These are phyloP conservation scores for Rhyacophila brunnea DNA, from an alignment of 1,140 invertebrate genomes.

Conservation along the genomic window DNA sequence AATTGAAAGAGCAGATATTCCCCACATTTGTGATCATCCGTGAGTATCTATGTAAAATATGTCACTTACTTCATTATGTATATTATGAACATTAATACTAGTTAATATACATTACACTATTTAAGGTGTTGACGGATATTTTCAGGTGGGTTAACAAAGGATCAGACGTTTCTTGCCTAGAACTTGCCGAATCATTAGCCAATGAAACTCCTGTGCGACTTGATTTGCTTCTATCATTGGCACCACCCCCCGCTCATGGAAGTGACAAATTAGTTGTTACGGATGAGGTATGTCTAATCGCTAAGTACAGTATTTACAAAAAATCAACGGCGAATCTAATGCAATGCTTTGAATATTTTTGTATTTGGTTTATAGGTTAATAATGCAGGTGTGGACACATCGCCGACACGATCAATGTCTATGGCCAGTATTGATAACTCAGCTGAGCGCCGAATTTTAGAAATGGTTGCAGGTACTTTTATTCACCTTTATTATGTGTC, in stretches of 20 bases:
- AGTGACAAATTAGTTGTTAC: constrained; percentile 69
- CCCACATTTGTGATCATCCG: constrained; percentile 92
- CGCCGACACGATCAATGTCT: constrained; percentile 41
- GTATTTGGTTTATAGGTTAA: constrained; percentile 32
- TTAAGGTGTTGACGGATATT: not conserved
- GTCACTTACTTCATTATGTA: not conserved
- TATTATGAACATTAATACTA: not conserved
- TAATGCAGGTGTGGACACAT: constrained; percentile 42
- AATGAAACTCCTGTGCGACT: constrained; percentile 86
- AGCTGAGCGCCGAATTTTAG: constrained; percentile 65
- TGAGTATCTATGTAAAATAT: constrained; percentile 37
- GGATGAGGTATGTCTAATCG: constrained; percentile 41
- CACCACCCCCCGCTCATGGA: constrained; percentile 64
- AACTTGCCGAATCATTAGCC: constrained; percentile 83
- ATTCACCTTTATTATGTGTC: not conserved
- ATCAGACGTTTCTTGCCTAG: constrained; percentile 79
- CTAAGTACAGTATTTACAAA: too few species aligned
- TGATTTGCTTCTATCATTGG: constrained; percentile 82
- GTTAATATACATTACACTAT: too few species aligned
- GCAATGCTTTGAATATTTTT: not conserved
- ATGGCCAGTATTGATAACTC: constrained; percentile 52
- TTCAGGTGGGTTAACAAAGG: constrained; percentile 81
- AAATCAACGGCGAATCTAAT: too few species aligned
- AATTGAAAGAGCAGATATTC: constrained; percentile 83
- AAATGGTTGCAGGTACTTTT: constrained; percentile 59